Evolutionary conservation across 2,113 vertebrate species (phyloP).

Genomic region (Phaethon lepturus): DNA sequence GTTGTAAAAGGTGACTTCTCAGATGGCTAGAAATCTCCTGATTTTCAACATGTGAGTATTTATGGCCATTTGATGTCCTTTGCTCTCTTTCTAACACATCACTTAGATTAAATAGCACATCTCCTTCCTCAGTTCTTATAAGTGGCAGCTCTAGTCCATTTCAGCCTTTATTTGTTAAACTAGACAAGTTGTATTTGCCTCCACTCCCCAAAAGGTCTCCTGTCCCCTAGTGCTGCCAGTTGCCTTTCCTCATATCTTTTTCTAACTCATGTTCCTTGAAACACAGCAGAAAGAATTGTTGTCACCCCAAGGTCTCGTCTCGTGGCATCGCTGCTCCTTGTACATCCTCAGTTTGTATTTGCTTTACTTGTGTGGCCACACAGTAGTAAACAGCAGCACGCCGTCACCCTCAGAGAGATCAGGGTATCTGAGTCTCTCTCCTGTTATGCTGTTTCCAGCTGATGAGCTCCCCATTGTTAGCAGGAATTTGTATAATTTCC

Average conservation of each 20-base stretch:
- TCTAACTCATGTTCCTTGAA: not conserved
- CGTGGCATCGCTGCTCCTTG: accelerated
- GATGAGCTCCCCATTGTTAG: not conserved
- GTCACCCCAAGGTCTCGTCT: not conserved
- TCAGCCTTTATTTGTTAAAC: not conserved
- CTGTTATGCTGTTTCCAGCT: not conserved
- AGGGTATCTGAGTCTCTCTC: not conserved
- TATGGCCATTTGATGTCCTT: not conserved
- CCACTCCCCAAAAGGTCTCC: not conserved
- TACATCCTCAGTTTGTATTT: not conserved
- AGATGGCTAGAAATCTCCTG: not conserved
- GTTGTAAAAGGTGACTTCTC: not conserved
- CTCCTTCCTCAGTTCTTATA: not conserved
- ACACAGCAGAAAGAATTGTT: not conserved
- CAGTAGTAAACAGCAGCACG: not conserved
- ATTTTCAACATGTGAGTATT: not conserved
- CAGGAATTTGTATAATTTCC: not conserved
- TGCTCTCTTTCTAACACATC: not conserved
- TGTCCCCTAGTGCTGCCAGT: not conserved
- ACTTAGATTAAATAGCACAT: not conserved
- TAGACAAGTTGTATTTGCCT: not conserved
- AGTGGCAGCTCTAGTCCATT: not conserved
- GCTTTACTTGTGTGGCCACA: not conserved
- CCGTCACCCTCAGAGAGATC: not conserved
- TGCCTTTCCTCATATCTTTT: not conserved